Evolutionary conservation across 37 sponge, comb jelly and placozoan genomes (phyloP).

Genomic region (Aplysina aerophoba): DNA sequence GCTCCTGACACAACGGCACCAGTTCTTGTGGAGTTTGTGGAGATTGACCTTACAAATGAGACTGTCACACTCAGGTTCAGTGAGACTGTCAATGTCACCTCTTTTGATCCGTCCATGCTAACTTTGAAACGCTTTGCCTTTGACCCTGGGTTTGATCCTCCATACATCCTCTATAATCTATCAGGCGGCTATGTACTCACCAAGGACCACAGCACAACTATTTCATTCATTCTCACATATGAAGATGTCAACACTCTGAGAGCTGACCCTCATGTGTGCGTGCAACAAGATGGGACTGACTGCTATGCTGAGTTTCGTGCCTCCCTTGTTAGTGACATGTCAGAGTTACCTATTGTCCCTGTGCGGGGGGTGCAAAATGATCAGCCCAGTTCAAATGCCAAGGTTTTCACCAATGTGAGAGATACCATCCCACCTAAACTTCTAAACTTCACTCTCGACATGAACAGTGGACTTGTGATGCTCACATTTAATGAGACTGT

Average conservation of each 20-base stretch:
- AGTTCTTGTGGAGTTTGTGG: slow-evolving; percentile 55
- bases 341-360: slow-evolving; percentile 56
- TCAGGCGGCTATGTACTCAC: slow-evolving; percentile 69
- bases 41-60: slow-evolving; percentile 72
- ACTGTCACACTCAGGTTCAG: slow-evolving; percentile 76
- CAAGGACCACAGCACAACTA: slow-evolving; percentile 40
- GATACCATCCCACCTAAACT: slow-evolving; percentile 72
- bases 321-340: slow-evolving; percentile 69
- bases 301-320: slow-evolving; percentile 70
- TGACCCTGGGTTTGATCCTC: slow-evolving; percentile 17
- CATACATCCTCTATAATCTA: slow-evolving; percentile 35
- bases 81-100: slow-evolving; percentile 85
- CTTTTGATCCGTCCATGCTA: slow-evolving; percentile 57
- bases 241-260: slow-evolving; percentile 81
- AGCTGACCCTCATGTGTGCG: slow-evolving; percentile 64
- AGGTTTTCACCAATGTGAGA: slow-evolving; percentile 10
- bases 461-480: slow-evolving; percentile 69
- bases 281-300: neutral
- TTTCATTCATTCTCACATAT: slow-evolving; percentile 56
- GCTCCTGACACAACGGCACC: slow-evolving; percentile 70
- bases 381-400: neutral
- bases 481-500: slow-evolving; percentile 90
- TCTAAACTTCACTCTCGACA: slow-evolving; percentile 73
- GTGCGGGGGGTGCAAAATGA: neutral
- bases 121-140: slow-evolving; percentile 62